phyloP scores from a whole-genome alignment of 2,797 vertebrate genomes.

The Thamnophis elegans region DNA sequence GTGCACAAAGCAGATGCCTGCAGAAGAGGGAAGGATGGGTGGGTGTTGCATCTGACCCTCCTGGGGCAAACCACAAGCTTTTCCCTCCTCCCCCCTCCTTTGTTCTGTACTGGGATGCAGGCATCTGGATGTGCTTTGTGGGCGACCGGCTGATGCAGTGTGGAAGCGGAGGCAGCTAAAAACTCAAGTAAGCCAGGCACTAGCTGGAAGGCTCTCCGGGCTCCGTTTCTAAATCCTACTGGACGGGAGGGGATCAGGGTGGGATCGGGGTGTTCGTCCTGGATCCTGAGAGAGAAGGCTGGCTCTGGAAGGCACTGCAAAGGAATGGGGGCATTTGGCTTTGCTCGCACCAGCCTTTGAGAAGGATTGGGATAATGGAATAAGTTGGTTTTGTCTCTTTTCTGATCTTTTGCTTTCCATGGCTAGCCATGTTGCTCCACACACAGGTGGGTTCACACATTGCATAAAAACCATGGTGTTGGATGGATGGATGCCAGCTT shows the following conservation, averaged over 20 bases:
- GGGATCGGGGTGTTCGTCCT: background rate
- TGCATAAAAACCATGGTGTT: background rate
- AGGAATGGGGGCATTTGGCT: background rate
- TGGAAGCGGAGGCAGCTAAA: constrained; percentile 54
- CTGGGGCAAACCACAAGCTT: background rate
- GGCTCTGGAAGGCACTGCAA: background rate
- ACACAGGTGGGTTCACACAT: background rate
- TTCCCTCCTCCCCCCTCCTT: constrained; percentile 41
- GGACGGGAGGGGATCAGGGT: background rate
- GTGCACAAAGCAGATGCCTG: background rate
- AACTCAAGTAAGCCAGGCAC: constrained; percentile 49
- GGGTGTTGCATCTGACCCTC: background rate
- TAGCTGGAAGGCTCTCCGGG: background rate
- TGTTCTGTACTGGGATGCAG: constrained; percentile 31
- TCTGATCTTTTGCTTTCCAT: background rate
- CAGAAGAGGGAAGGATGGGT: background rate
- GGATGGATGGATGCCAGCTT: background rate
- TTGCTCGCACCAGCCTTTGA: background rate
- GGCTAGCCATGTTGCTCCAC: background rate
- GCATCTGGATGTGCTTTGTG: constrained; percentile 63
- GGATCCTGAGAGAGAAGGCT: background rate
- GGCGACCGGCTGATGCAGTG: constrained; percentile 55
- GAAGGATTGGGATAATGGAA: background rate
- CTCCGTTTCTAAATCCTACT: background rate
- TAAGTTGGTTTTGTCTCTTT: background rate